Percentiles rank a stretch among this genome's conserved stretches.
Evolutionary conservation across 2,888 invertebrate species (phyloP).

Genomic region (Craniophora ligustri): DNA sequence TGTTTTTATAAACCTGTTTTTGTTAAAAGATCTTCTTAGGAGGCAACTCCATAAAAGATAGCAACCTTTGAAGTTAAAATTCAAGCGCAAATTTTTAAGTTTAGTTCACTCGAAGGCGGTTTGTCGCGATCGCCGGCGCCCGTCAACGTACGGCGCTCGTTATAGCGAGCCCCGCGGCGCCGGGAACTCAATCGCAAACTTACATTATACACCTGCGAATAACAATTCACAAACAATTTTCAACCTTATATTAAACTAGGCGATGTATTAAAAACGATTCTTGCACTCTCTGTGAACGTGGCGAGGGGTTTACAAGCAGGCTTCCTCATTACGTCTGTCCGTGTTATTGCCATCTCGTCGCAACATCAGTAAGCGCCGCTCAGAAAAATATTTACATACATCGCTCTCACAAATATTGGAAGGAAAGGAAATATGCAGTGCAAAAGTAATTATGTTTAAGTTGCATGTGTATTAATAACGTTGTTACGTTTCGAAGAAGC

Average conservation of each 20-base stretch:
- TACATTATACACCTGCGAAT: conserved; percentile 63
- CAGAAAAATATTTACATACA: conserved; percentile 83
- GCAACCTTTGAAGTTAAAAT: conserved; percentile 60
- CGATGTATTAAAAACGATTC: conserved; percentile 33
- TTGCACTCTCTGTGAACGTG: conserved; percentile 45
- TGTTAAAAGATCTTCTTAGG: conserved; percentile 24
- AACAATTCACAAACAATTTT: conserved; percentile 61
- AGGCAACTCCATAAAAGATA: conserved; percentile 52
- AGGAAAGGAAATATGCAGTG: conserved; percentile 56
- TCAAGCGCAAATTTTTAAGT: conserved; percentile 75
- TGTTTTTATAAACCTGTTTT: conserved; percentile 27
- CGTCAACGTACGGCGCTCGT: conserved; percentile 76
- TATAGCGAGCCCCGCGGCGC: conserved; percentile 80
- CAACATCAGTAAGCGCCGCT: conserved; percentile 78
- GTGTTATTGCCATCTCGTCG: conserved; percentile 78
- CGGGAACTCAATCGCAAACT: conserved; percentile 66
- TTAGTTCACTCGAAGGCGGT: conserved; percentile 66
- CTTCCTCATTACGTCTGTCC: conserved; percentile 83
- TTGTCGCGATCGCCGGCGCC: conserved; percentile 71
- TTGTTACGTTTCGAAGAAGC: conserved; percentile 57
- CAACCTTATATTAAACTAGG: conserved; percentile 63
- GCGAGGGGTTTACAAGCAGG: conserved; percentile 68
- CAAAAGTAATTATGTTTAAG: conserved; percentile 63
- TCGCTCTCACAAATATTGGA: conserved; percentile 72
- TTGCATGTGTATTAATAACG: conserved; percentile 64